phyloP scores from a whole-genome alignment of 2,888 invertebrate genomes.

The Molorchus minor region DNA sequence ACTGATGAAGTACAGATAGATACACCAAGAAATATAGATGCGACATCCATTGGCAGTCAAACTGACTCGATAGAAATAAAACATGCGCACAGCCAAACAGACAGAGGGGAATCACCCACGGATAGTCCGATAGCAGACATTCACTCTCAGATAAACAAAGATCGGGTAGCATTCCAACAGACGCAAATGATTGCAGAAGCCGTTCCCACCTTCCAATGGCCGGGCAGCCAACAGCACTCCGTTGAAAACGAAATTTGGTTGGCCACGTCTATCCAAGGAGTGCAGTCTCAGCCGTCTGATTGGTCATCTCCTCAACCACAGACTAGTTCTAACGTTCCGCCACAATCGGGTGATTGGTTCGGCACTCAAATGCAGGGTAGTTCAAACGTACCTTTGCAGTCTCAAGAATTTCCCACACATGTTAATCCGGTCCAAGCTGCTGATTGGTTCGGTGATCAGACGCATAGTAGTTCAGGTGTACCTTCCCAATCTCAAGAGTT shows the following conservation, averaged over 20 bases:
- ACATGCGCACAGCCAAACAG: too few relatives aligned
- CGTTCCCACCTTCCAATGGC: slow-evolving; percentile 48
- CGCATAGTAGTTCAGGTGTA: too few relatives aligned
- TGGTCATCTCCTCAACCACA: neutral
- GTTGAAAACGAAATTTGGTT: slow-evolving; percentile 4
- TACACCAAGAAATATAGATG: neutral
- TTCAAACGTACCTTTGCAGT: slow-evolving; percentile 16
- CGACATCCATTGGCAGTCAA: slow-evolving; percentile 29
- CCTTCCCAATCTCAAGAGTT: too few relatives aligned
- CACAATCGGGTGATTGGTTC: too few relatives aligned
- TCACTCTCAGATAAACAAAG: too few relatives aligned
- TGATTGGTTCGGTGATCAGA: neutral
- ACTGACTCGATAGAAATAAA: slow-evolving; percentile 17
- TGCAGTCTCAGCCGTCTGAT: neutral
- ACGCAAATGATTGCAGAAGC: slow-evolving; percentile 1
- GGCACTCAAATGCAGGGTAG: neutral
- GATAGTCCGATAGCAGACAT: too few relatives aligned
- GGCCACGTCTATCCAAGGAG: neutral
- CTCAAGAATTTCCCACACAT: too few relatives aligned
- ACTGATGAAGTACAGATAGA: neutral
- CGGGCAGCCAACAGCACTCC: slow-evolving; percentile 35
- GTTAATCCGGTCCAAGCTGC: too few relatives aligned
- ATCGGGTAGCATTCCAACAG: neutral
- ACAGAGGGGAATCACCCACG: too few relatives aligned
- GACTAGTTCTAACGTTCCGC: too few relatives aligned